phyloP scores from a whole-genome alignment of 2,797 vertebrate genomes.

The Chrysocyon brachyurus region DNA sequence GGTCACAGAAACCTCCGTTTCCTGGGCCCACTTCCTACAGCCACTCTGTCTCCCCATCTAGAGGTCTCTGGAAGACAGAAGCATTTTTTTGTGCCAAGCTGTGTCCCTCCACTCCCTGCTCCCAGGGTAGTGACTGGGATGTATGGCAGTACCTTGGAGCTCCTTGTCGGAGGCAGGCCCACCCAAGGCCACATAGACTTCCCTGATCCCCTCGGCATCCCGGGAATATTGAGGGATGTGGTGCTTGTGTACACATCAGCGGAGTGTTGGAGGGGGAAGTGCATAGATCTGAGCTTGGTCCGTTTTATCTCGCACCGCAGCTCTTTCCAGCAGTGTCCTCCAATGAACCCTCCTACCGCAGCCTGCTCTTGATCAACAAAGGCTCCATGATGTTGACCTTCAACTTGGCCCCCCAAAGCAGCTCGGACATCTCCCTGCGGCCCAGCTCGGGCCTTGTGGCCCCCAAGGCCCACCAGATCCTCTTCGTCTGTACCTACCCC shows the following conservation, averaged over 20 bases:
- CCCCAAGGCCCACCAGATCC: constrained; percentile 92
- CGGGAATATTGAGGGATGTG: background rate
- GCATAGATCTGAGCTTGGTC: background rate
- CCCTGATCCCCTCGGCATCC: background rate
- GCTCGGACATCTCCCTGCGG: constrained; percentile 87
- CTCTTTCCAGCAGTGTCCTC: constrained; percentile 91
- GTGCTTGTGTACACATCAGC: background rate
- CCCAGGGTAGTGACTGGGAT: background rate
- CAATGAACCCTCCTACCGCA: constrained; percentile 88
- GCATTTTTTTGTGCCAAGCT: background rate
- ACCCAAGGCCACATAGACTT: background rate
- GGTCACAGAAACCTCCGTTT: background rate
- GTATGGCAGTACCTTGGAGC: background rate
- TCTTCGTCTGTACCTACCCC: constrained; percentile 91
- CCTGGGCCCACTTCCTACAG: background rate
- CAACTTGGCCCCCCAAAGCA: constrained; percentile 86
- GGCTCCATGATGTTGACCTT: constrained; percentile 92
- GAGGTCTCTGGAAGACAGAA: background rate
- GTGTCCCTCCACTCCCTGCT: background rate
- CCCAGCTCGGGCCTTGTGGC: constrained; percentile 91
- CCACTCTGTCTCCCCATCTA: background rate
- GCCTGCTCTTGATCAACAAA: constrained; percentile 92
- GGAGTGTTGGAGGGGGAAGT: too few relatives aligned
- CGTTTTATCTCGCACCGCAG: constrained; percentile 85
- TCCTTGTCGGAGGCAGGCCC: background rate